Evolutionary conservation across 2,888 invertebrate genomes (phyloP), one percentile per base, ranked within the genome.

Genomic region (Plebejus anna): DNA sequence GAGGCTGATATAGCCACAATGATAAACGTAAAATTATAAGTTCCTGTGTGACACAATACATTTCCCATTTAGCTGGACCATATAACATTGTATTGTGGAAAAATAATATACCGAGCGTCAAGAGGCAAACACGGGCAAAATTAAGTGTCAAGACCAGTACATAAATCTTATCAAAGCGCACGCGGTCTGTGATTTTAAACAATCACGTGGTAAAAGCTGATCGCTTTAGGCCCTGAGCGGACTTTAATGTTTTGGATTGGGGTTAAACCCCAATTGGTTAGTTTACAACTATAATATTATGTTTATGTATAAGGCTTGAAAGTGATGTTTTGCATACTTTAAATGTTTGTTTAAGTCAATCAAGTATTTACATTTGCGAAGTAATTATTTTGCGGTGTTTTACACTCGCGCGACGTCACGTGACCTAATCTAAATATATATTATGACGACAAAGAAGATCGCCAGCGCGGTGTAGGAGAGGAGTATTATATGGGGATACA

Each of bases 101-200:
- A 79, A 77, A 78, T 81, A 79, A 79, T 78, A 73, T 32, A 80
- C 79, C 83, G 81, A 83, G 82, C 86, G 86, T 87, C 86, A 85
- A 85, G 85, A 84, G 84, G 84, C 85, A 81, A 85, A 85, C 85
- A 83, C 82, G 86, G 86, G 86, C 88, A 84, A 90, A 91, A 91
- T 91, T 87, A 91, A 88, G 88, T 91, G 91, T 91, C 91, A 90
- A 86, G 81, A 84, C 81, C 91, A 91, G 89, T 87, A 86, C 85
- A 89, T 90, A 89, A 90, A 90, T 90, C 88, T 89, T 89, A 90
- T 91, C 90, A 89, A 84, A 82, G 83, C 81, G 85, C 85, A 86
- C 87, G 87, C 89, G 89, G 86, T 84, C 84, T 82, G 86, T 87
- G 89, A 88, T 88, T 90, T 90, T 89, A 89, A 89, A 90, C 90